Evolutionary conservation across 2,113 vertebrate species (phyloP).

Genomic region (Xiphias gladius): DNA sequence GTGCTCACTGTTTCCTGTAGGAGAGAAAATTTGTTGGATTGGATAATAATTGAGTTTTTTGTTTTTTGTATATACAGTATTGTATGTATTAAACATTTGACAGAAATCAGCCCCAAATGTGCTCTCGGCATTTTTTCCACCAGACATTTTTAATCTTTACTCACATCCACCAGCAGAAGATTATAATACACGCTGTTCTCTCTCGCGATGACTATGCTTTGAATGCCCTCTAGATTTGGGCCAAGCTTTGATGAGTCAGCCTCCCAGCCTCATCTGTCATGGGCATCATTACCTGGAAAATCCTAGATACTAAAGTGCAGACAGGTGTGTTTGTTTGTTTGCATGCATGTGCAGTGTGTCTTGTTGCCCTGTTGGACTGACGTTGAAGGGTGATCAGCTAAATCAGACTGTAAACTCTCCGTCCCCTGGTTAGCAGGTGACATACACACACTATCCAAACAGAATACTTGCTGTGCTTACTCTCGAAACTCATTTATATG

Average conservation of each 20-base stretch:
- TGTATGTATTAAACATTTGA: background rate
- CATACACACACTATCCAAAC: background rate
- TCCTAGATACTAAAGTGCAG: conserved; percentile 49
- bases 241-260: conserved; percentile 78
- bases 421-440: background rate
- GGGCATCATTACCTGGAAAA: conserved; percentile 56
- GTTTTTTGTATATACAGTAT: background rate
- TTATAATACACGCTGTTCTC: conserved; percentile 45
- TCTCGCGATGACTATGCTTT: conserved; percentile 68
- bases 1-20: background rate
- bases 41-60: background rate
- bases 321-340: conserved; percentile 31
- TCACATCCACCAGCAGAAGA: conserved; percentile 43
- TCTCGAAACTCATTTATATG: background rate
- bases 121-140: conserved; percentile 5
- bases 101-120: background rate
- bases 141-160: conserved; percentile 15
- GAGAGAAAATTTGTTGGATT: background rate
- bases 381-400: conserved; percentile 27
- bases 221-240: conserved; percentile 74
- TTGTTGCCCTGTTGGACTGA: conserved; percentile 29
- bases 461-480: background rate
- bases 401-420: conserved; percentile 51
- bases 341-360: background rate
- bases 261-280: conserved; percentile 66